Percentiles rank a stretch among this genome's conserved stretches.
Conservation (phyloP, 1,140 invertebrate species). For the Drosophila mayri region DNA sequence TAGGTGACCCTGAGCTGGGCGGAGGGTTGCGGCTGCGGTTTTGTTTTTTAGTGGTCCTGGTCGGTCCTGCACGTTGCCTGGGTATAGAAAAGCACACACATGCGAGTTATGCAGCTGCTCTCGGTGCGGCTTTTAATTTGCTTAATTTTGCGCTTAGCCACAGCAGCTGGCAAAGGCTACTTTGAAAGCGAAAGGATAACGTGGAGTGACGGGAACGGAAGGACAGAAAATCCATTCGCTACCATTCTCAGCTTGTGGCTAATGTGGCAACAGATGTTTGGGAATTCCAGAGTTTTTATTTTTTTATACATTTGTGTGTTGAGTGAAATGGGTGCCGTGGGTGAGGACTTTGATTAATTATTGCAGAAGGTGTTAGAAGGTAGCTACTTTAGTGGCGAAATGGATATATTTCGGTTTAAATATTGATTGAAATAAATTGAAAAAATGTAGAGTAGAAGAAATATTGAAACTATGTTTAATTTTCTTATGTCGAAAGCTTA, state of each 20-base stretch:
- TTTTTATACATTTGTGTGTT: slow-evolving; percentile 25
- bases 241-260: slow-evolving; percentile 46
- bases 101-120: slow-evolving; percentile 70
- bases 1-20: slow-evolving; percentile 70
- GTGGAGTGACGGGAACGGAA: slow-evolving; percentile 14
- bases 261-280: slow-evolving; percentile 76
- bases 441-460: background rate
- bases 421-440: background rate
- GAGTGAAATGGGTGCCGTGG: slow-evolving; percentile 46
- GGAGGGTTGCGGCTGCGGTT: slow-evolving; percentile 46
- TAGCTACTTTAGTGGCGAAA: background rate
- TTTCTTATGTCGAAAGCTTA: background rate
- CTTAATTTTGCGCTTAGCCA: slow-evolving; percentile 81
- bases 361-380: background rate
- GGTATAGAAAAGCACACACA: slow-evolving; percentile 46
- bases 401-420: background rate
- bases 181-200: slow-evolving; percentile 58
- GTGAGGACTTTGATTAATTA: slow-evolving; percentile 46
- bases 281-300: slow-evolving; percentile 11
- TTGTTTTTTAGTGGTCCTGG: slow-evolving; percentile 43
- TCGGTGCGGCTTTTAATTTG: slow-evolving; percentile 79
- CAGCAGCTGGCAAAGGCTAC: slow-evolving; percentile 60
- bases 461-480: background rate
- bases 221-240: slow-evolving; percentile 1
- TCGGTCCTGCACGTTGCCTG: slow-evolving; percentile 17